Evolutionary conservation across 2,113 vertebrate species (phyloP).

Genomic region (Cynoglossus semilaevis): DNA sequence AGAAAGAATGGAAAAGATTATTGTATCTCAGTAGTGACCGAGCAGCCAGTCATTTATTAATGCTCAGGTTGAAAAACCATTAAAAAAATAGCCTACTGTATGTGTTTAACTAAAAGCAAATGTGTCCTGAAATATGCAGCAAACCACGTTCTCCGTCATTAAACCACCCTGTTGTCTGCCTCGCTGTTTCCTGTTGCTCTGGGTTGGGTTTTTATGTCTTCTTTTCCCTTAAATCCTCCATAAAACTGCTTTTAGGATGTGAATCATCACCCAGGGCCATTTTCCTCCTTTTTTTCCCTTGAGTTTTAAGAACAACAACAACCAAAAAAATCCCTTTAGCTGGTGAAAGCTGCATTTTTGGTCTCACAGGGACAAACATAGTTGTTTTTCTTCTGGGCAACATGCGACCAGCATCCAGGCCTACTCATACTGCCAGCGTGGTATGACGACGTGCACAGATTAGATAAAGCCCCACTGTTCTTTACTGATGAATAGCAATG

Average conservation of each 20-base stretch:
- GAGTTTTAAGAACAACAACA: neutral
- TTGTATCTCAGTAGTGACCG: too few species aligned
- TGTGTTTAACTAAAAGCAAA: neutral
- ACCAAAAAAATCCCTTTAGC: neutral
- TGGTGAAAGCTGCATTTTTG: neutral
- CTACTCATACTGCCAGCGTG: constrained; percentile 16
- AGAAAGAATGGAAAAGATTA: too few species aligned
- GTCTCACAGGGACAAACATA: neutral
- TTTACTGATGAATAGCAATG: constrained; percentile 53
- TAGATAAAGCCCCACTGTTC: constrained; percentile 62
- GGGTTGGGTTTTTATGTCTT: constrained; percentile 23
- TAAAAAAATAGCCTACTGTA: too few species aligned
- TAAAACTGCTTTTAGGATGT: constrained; percentile 35
- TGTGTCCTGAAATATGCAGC: neutral
- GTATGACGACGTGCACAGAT: constrained; percentile 53
- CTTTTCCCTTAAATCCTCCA: constrained; percentile 4
- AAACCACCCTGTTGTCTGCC: constrained; percentile 2
- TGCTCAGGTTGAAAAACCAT: too few species aligned
- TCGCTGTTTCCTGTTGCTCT: constrained; percentile 27
- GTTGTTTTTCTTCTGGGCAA: constrained; percentile 15
- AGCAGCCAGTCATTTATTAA: too few species aligned
- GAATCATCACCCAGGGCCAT: constrained; percentile 10
- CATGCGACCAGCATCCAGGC: constrained; percentile 30
- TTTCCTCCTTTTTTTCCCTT: too few species aligned
- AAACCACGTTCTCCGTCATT: constrained; percentile 7